Evolutionary conservation across 2,113 vertebrate genomes (phyloP), one percentile per base, ranked within the genome.

Genomic region (Lontra canadensis): DNA sequence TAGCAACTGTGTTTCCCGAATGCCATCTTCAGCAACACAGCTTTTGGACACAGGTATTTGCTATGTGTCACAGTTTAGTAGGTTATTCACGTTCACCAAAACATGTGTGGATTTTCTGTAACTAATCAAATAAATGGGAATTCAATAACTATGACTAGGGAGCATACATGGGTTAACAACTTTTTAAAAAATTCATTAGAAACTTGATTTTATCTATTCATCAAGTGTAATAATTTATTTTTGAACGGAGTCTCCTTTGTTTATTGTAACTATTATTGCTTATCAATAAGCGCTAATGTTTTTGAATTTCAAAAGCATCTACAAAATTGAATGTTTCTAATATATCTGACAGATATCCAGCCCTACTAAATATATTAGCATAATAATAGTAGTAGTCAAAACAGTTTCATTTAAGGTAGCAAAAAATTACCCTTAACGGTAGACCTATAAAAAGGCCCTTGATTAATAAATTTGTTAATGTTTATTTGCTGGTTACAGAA

Each of bases 1-100:
- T 96, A 92, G 97, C 97, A 98, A 98, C 95, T 42, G 31, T 59
- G 25, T 63, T 91, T 94, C 76, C 61, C 71, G n/a, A 85, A 84
- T n/a, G 63, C 36, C 49, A 63, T 96, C 29, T 92, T 94, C 20
- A 44, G 67, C 44, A 78, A 36, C 42, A 67, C 67, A 65, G 78
- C 14, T 94, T 79, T 82, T 95, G 83, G 44, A 93, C 69, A 81
- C 34, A 94, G 87, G 84, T 92, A 42, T 81, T 26, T 2, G 10
- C 57, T 81, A 17, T 25, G 42, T 67, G 65, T 61, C 84, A 89
- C 29, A 8, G 63, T 36, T 92, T 31, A 49, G 25, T n/a, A 49
- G 23, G 36, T 87, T 63, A 65, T 91, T 87, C 61, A 76, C 74
- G 63, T 67, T 94, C 18, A 49, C 17, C 73, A 67, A 65, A 90